Conservation (phyloP, 2,113 vertebrate species). For the Garra rufa region DNA sequence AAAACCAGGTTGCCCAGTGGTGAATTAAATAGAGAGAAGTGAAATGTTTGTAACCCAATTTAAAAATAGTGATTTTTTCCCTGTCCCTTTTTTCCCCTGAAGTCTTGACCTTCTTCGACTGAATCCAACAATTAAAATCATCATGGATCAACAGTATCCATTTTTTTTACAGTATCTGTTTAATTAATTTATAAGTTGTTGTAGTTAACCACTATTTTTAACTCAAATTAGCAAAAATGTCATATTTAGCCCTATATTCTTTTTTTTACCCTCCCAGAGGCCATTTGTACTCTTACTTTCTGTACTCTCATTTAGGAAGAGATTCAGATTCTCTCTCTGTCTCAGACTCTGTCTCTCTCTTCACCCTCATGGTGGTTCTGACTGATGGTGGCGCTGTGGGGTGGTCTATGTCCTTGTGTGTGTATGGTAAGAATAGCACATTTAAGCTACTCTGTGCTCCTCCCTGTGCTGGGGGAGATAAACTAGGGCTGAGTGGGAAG, state of each 20-base stretch:
- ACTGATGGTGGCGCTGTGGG: conserved; percentile 46
- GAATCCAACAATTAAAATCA: neutral
- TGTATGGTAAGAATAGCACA: conserved; percentile 40
- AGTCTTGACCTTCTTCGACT: neutral
- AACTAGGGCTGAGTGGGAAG: conserved; percentile 81
- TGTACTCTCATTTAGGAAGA: neutral
- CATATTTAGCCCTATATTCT: no score
- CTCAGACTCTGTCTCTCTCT: neutral
- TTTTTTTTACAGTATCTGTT: neutral
- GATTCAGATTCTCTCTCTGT: neutral
- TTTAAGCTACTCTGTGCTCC: conserved; percentile 76
- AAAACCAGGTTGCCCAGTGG: neutral
- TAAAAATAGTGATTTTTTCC: neutral
- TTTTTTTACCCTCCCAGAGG: no score
- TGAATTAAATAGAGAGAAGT: neutral
- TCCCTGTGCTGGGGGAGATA: conserved; percentile 91
- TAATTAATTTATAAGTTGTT: neutral
- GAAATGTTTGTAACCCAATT: neutral
- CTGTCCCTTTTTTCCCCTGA: neutral
- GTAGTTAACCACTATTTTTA: neutral
- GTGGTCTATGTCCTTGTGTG: conserved; percentile 46
- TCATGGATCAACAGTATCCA: neutral
- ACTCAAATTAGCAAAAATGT: no score
- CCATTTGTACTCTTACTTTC: neutral
- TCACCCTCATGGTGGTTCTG: conserved; percentile 22